Base-by-base conservation (phyloP, 1,140 invertebrate genomes). In the Bathynomus jamesi region DNA sequence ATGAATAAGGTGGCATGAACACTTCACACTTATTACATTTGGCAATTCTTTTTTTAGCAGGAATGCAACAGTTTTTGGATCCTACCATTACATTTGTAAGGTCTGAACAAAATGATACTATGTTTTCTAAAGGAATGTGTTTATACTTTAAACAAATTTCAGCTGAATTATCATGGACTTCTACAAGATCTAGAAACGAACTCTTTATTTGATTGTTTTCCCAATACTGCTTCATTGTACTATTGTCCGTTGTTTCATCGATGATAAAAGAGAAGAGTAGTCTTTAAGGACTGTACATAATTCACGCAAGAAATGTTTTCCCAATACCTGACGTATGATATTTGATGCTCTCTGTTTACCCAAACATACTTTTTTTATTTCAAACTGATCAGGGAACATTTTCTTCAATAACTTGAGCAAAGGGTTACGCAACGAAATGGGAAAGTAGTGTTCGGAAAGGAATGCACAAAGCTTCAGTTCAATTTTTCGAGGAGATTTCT, bases 11-110 rank as follows among this genome's bases (percentile, higher is more conserved):
- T 76, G 72, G 31, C 74, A 75, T 13, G 61, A 64, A 67, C 72
- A 76, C 40, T 76, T 76, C 1, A 76, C 70, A 46, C 75, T 72
- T n/a, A 67, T 66, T 5, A 76, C 32, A 29, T 68, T 65, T 29
- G 72, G 72, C 17, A 28, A 65, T 65, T 75, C 62, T 3, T 21
- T 40, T 75, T 65, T 72, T 5, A 76, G 24, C n/a, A 76, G 31
- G 17, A 61, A 70, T 64, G 70, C 21, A 32, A 75, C 72, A 13
- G 66, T 74, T 28, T 13, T 74, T 69, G 4, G 24, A 21, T 5
- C 72, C 74, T 60, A 70, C 75, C 74, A 75, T 76, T 5, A 66
- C 62, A 65, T 76, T 75, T 24, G 74, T 76, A 0, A 72, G 75
- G 62, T 76, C 72, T 4, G 74, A 73, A 61, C 72, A 75, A 28